Conservation (phyloP, 2,888 invertebrate genomes). For the Tolmerus cingulatus region DNA sequence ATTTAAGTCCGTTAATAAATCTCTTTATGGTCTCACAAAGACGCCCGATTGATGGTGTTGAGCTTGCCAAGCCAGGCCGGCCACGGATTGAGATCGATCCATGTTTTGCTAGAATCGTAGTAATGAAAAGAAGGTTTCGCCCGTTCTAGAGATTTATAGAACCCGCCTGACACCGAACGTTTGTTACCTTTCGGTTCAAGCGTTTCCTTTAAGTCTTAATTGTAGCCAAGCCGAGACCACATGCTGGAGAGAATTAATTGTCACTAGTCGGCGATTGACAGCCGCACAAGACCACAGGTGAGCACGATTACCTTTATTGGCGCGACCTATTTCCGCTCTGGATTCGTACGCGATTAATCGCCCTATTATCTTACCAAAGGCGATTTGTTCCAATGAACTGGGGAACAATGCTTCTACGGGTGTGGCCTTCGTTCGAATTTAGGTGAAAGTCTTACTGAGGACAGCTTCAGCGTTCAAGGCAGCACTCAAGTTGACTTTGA, state of each 20-base stretch:
- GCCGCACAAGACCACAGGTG: not conserved
- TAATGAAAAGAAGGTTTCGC: not conserved
- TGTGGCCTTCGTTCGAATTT: not conserved
- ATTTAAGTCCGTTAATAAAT: constrained; percentile 21
- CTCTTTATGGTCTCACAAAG: constrained; percentile 18
- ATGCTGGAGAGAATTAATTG: not conserved
- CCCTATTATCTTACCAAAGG: not conserved
- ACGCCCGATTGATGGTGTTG: not conserved
- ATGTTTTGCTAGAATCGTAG: not conserved
- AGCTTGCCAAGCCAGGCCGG: not conserved
- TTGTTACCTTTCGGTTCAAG: not conserved
- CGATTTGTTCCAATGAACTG: not conserved
- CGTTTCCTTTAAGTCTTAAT: not conserved
- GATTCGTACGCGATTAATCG: not conserved
- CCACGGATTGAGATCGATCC: not conserved
- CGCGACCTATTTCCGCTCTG: not conserved
- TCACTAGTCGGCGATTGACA: not conserved
- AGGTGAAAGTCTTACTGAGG: not conserved
- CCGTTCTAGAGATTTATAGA: not conserved
- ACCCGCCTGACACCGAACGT: not conserved
- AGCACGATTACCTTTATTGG: not conserved
- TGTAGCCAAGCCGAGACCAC: not conserved
- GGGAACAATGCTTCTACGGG: not conserved
- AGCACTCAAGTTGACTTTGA: not conserved
- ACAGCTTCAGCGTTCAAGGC: not conserved